Percentiles rank a stretch among this genome's conserved stretches.
These are phyloP conservation scores for Arenaria interpres DNA, from an alignment of 2,113 vertebrate genomes.

Conservation along the genomic window DNA sequence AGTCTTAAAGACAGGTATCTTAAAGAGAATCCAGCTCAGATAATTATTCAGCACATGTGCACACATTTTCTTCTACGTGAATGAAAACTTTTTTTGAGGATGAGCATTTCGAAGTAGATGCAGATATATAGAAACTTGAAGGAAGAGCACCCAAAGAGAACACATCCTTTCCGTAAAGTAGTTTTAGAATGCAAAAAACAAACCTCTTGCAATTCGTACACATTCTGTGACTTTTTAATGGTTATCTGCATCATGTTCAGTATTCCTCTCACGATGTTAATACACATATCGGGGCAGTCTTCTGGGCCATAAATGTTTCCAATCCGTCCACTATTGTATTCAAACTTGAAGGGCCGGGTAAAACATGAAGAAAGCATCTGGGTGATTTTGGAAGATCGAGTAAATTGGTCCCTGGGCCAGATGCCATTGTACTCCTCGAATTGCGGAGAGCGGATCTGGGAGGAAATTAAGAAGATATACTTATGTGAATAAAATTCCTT, in stretches of 20 bases:
- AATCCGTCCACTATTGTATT: constrained; percentile 75
- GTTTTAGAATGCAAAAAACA: background rate
- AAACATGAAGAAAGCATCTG: constrained; percentile 63
- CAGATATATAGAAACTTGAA: background rate
- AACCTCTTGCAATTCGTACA: constrained; percentile 84
- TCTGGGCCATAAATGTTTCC: constrained; percentile 76
- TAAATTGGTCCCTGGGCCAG: constrained; percentile 74
- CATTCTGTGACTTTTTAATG: constrained; percentile 80
- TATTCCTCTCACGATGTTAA: constrained; percentile 81
- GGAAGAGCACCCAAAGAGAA: background rate
- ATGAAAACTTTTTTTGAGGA: background rate
- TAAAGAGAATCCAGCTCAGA: background rate
- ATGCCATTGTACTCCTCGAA: constrained; percentile 76
- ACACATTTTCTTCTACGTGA: background rate
- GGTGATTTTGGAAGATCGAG: constrained; percentile 70
- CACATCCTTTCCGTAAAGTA: background rate
- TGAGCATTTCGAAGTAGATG: background rate
- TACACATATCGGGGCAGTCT: constrained; percentile 54
- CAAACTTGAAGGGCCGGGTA: constrained; percentile 75
- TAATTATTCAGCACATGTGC: background rate
- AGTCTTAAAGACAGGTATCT: background rate
- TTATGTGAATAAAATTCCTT: background rate
- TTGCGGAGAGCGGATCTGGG: constrained; percentile 70
- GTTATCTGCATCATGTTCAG: constrained; percentile 78
- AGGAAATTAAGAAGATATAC: background rate